phyloP scores from a whole-genome alignment of 2,113 vertebrate genomes.

The Pagrus major region DNA sequence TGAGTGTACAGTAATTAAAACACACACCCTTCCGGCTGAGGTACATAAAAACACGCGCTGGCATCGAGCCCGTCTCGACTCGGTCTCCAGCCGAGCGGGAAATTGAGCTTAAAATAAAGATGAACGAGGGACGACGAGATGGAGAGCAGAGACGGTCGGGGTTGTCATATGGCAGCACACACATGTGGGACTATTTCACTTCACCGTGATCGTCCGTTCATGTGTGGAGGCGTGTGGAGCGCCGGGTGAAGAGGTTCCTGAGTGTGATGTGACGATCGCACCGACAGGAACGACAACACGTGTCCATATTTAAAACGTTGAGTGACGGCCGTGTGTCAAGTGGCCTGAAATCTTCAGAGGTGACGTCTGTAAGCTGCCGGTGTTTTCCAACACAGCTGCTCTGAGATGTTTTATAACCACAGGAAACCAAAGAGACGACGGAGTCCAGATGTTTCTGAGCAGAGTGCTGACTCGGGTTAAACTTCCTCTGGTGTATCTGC shows the following conservation, averaged over 20 bases:
- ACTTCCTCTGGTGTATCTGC: no score
- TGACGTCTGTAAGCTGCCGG: not conserved
- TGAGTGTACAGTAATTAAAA: conserved; percentile 49
- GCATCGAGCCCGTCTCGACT: conserved; percentile 9
- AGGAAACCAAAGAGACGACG: not conserved
- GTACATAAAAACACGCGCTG: not conserved
- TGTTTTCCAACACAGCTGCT: not conserved
- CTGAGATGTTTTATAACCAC: not conserved
- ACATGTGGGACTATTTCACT: conserved; percentile 14
- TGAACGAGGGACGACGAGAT: conserved; percentile 15
- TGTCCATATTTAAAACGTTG: not conserved
- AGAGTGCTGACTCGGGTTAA: not conserved
- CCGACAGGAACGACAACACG: not conserved
- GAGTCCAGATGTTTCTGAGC: not conserved
- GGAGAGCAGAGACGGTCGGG: not conserved
- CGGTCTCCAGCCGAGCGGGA: conserved; percentile 22
- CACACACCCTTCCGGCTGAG: conserved; percentile 40
- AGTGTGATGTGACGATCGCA: not conserved
- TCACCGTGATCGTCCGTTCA: not conserved
- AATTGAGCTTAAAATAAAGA: conserved; percentile 51
- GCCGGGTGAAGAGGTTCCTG: not conserved
- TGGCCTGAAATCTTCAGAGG: not conserved
- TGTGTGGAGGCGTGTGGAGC: not conserved
- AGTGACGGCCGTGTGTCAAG: not conserved
- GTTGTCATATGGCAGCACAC: conserved; percentile 4